Base-by-base conservation (phyloP, 1,140 invertebrate species). In the Drosophila mauritiana region DNA sequence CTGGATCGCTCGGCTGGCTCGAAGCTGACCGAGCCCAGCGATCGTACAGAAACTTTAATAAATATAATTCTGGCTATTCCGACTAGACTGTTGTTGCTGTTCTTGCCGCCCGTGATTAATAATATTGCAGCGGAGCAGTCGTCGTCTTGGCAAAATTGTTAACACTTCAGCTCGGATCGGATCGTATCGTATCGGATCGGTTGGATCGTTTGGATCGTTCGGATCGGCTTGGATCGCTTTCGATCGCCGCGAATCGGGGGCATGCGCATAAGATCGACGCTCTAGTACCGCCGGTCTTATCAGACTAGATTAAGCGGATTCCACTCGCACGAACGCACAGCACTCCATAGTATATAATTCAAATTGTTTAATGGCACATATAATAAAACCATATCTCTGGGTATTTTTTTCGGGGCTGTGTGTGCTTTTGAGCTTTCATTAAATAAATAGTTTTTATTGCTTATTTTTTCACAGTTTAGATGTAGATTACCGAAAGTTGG, bases 121-220 rank as follows among this genome's bases (percentile, higher is more conserved):
- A 31, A 42, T 65, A 75, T 68, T 83, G 73, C 53, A 49, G 75
- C 73, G 25, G 22, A 39, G 61, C 72, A 48, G 52, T 77, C 61
- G 52, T 77, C 61, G 83, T 81, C 79, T 90, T 86, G 68, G 82
- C 88, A 74, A 83, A 82, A 85, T 85, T 89, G 81, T 89, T 89
- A 85, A 89, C 85, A 90, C 77, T 73, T 84, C 64, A 55, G 69
- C 25, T 53, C 51, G 73, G 56, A 61, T 55, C 70, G 72, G 55
- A 10, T 37, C 53, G 54, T 22, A 63, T 52, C 74, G 78, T 27
- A 55, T 64, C 57, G 76, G 42, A 68, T 76, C 57, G 54, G 7
- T 31, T 6, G 27, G 7, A 31, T 8, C 27, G 27, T 7, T 31
- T 7, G 27, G 6, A 31, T 58, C 15, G 46, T n/a, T n/a, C n/a